Conservation (phyloP, 2,888 invertebrate genomes). For the Lepidonotus clava region DNA sequence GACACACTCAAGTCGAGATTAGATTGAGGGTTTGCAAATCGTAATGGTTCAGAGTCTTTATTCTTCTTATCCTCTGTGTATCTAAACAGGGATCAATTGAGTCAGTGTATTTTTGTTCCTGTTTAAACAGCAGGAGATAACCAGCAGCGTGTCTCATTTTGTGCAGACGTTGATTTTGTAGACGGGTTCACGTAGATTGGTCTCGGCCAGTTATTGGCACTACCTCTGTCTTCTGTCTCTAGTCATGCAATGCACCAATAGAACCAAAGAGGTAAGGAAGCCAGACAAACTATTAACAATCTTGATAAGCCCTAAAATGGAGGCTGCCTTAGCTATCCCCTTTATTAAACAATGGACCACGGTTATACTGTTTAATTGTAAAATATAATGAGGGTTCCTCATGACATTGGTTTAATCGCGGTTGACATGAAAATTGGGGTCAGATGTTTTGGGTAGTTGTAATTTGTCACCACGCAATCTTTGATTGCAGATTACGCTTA, state of each 20-base stretch:
- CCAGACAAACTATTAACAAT: conserved; percentile 20
- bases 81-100: too few species aligned
- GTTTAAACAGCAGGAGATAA: background rate
- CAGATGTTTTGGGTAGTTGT: background rate
- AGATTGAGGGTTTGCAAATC: too few species aligned
- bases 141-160: background rate
- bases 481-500: background rate
- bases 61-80: too few species aligned
- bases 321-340: background rate
- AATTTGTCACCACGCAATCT: conserved; percentile 28
- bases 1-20: too few species aligned
- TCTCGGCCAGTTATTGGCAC: background rate
- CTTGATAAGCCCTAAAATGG: background rate
- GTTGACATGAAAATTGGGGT: background rate
- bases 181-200: background rate
- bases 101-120: too few species aligned
- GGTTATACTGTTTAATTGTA: background rate
- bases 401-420: background rate
- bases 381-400: background rate
- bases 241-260: conserved; percentile 20
- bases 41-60: too few species aligned
- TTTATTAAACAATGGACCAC: background rate
- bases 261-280: conserved; percentile 1
- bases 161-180: background rate
- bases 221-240: background rate